phyloP scores from a whole-genome alignment of 2,888 invertebrate genomes.

The Tiphia femorata region DNA sequence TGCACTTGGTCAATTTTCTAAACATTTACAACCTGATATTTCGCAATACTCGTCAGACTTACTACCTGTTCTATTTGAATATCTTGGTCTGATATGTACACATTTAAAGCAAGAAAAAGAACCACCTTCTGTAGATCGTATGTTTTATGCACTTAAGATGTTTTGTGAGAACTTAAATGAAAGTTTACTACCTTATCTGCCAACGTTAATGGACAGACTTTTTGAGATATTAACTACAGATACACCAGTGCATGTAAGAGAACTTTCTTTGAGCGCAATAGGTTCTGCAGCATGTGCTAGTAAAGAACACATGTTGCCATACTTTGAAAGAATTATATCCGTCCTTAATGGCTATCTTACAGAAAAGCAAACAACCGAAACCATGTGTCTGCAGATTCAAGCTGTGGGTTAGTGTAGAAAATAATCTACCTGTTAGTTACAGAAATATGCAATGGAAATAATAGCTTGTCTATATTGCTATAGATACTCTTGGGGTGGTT shows the following conservation, averaged over 20 bases:
- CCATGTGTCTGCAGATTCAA: slow-evolving; percentile 76
- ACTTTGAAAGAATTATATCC: slow-evolving; percentile 77
- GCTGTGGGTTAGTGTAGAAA: slow-evolving; percentile 73
- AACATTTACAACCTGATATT: slow-evolving; percentile 84
- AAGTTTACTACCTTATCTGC: slow-evolving; percentile 79
- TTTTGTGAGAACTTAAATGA: slow-evolving; percentile 84
- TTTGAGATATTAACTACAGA: slow-evolving; percentile 74
- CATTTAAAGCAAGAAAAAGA: slow-evolving; percentile 73
- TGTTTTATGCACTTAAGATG: slow-evolving; percentile 85
- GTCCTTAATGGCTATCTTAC: slow-evolving; percentile 75
- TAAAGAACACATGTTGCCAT: slow-evolving; percentile 80
- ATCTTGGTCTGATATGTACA: slow-evolving; percentile 74
- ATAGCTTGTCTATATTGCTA: slow-evolving; percentile 9
- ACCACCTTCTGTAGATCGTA: slow-evolving; percentile 77
- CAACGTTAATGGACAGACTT: slow-evolving; percentile 79
- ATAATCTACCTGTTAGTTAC: slow-evolving; percentile 24
- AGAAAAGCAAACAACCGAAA: slow-evolving; percentile 73
- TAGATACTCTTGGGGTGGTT: slow-evolving; percentile 80
- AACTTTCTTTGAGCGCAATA: slow-evolving; percentile 79
- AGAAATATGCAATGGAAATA: background rate
- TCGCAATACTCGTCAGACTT: slow-evolving; percentile 79
- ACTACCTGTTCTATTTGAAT: slow-evolving; percentile 80
- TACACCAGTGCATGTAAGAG: slow-evolving; percentile 74
- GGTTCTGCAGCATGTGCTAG: slow-evolving; percentile 79
- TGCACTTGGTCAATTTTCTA: slow-evolving; percentile 85